Evolutionary conservation across 2,797 vertebrate species (phyloP), one percentile per base, ranked within the genome.

Genomic region (Pseudomugil tenellus): DNA sequence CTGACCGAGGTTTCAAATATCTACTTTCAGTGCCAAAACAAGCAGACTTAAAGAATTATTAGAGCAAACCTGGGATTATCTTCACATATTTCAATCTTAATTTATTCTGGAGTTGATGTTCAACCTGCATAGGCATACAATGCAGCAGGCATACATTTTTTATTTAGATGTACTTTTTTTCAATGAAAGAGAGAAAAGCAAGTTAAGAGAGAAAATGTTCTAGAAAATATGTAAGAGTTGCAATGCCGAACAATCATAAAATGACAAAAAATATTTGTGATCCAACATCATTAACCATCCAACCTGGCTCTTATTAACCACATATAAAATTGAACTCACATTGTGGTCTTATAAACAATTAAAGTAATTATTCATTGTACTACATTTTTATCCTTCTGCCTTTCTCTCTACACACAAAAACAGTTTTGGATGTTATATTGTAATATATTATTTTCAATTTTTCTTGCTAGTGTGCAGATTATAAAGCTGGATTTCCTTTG

Each of bases 401-500:
- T 63, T 11, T 53, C 21, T 51, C 9, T 21, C 5, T 9, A 56
- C 2, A 56, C 19, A 28, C 41, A n/a, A 16, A 35, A 56, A 43
- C 21, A 37, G 6, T 7, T 66, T 53, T 43, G 56, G 41, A 76
- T 83, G 68, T 84, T 72, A n/a, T n/a, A n/a, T n/a, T n/a, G n/a
- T 79, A 58, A 76, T 46, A 61, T 61, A 76, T 69, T 66, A 28
- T 31, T 74, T 48, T 23, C 6, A 31, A 6, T n/a, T 61, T 68
- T 80, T 72, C 58, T 56, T 23, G 5, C 48, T 67, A 32, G 83
- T 51, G 21, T 37, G 25, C 55, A 80, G 77, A 83, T 86, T 72
- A 69, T 55, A 81, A 81, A 80, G 52, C 68, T 83, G 78, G 29
- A 77, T 83, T 79, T 83, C 52, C 62, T 67, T 75, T 70, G 43